phyloP scores from a whole-genome alignment of 2,888 invertebrate genomes.

The Calliscelio sp. region DNA sequence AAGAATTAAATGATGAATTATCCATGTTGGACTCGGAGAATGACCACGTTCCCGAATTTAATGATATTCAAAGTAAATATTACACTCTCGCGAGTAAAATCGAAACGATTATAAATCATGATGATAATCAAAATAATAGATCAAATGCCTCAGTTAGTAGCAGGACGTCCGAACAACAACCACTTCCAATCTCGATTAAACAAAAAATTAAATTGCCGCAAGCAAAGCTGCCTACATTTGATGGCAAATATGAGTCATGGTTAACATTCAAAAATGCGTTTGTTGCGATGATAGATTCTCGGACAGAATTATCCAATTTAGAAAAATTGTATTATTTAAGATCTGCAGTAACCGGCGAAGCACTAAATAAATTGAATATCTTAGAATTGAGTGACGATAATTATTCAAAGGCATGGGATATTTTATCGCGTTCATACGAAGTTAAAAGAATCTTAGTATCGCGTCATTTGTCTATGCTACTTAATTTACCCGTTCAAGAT shows the following conservation, averaged over 20 bases:
- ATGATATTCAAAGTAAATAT: slow-evolving; percentile 5
- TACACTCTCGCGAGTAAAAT: neutral
- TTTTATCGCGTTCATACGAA: slow-evolving; percentile 63
- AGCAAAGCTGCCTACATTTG: neutral
- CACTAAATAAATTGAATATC: slow-evolving; percentile 54
- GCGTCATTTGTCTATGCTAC: slow-evolving; percentile 49
- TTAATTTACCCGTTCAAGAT: neutral
- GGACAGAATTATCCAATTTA: slow-evolving; percentile 47
- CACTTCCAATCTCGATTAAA: no score
- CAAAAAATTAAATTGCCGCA: neutral
- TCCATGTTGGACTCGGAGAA: neutral
- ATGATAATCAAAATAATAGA: no score
- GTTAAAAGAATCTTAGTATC: slow-evolving; percentile 65
- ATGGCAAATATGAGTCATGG: slow-evolving; percentile 54
- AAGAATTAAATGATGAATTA: slow-evolving; percentile 5
- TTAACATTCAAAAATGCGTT: slow-evolving; percentile 71
- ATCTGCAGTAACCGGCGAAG: neutral
- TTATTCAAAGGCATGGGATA: slow-evolving; percentile 63
- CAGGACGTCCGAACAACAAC: no score
- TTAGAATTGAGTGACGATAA: slow-evolving; percentile 53
- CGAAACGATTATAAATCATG: no score
- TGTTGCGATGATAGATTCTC: slow-evolving; percentile 51
- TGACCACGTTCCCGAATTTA: neutral
- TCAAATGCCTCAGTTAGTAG: no score
- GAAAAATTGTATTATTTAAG: slow-evolving; percentile 48